Percentiles rank a stretch among this genome's conserved stretches.
Conservation (phyloP, 1,140 invertebrate genomes). For the Linepithema humile region DNA sequence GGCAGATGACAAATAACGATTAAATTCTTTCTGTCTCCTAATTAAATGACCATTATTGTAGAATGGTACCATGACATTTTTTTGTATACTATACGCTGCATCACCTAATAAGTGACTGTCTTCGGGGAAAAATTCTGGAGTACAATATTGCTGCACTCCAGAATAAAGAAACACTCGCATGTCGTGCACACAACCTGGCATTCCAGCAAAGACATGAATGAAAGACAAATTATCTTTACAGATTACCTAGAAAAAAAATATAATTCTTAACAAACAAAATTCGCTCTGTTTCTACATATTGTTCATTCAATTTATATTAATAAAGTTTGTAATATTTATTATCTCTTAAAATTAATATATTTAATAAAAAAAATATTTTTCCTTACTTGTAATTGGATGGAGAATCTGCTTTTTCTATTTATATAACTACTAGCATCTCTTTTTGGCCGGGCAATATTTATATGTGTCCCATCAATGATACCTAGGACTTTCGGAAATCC, state of each 20-base stretch:
- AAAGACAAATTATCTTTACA: conserved; percentile 27
- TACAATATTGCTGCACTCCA: no score
- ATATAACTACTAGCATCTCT: conserved; percentile 8
- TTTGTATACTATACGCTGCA: no score
- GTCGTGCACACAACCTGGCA: neutral
- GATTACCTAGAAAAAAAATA: conserved; percentile 5
- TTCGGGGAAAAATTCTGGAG: no score
- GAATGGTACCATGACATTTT: conserved; percentile 12
- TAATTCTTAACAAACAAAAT: neutral
- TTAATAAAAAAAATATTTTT: neutral
- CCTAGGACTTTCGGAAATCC: conserved; percentile 8
- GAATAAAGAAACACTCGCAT: conserved; percentile 19
- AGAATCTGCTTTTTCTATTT: conserved; percentile 15
- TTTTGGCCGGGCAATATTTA: conserved; percentile 16
- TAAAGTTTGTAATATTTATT: neutral
- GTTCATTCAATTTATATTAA: neutral
- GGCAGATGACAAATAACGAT: neutral
- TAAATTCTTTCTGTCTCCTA: conserved; percentile 5
- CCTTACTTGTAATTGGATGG: conserved; percentile 5
- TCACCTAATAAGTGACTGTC: no score
- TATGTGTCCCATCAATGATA: conserved; percentile 11
- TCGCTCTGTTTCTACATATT: neutral
- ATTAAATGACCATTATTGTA: conserved; percentile 14
- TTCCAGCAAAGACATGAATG: conserved; percentile 21
- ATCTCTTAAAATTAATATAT: neutral